Percentiles rank a stretch among this genome's conserved stretches.
phyloP scores from a whole-genome alignment of 2,113 vertebrate genomes.

The Benitochromis conjunctus region DNA sequence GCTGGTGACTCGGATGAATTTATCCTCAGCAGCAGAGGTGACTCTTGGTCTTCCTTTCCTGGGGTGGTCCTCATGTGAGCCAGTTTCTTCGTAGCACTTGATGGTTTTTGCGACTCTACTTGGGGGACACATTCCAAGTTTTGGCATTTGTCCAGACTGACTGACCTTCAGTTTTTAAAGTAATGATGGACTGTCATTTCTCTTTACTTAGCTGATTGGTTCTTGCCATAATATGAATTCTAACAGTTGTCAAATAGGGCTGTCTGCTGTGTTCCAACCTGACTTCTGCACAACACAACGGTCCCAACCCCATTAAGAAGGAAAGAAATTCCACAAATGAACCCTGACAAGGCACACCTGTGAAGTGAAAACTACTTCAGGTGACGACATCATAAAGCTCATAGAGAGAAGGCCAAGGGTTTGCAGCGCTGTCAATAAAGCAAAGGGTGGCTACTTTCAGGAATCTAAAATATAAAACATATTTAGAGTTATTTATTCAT shows the following conservation, averaged over 20 bases:
- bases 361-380: neutral
- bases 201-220: neutral
- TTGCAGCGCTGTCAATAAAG: neutral
- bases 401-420: neutral
- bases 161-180: neutral
- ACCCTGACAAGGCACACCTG: neutral
- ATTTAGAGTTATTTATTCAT: neutral
- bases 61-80: neutral
- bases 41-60: neutral
- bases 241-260: neutral
- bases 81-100: neutral
- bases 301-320: neutral
- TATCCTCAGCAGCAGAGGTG: neutral
- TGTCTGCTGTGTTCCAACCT: neutral
- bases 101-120: neutral
- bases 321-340: neutral
- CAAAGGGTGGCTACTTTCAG: neutral
- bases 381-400: neutral
- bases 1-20: neutral
- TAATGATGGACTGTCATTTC: neutral
- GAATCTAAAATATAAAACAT: neutral
- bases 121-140: neutral
- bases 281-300: neutral
- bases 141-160: neutral
- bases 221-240: neutral